A percentile compares a stretch with the other conserved stretches of the same genome.
These are phyloP conservation scores for Salticus scenicus DNA, from an alignment of 2,888 invertebrate genomes.

Conservation along the genomic window DNA sequence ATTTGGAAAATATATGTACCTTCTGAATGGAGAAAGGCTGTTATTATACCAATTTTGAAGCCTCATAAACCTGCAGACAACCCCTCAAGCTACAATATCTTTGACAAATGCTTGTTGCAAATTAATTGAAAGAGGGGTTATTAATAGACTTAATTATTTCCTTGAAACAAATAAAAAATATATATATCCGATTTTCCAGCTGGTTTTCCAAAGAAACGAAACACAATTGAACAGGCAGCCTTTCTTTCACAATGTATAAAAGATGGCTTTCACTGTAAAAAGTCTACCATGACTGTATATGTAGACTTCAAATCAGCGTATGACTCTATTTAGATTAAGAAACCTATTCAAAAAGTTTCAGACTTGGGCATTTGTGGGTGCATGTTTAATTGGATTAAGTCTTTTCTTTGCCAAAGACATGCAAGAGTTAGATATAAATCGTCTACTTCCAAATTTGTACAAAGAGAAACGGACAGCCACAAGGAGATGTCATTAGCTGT, in stretches of 20 bases:
- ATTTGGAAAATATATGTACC: neutral
- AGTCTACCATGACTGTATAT: neutral
- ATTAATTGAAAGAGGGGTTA: neutral
- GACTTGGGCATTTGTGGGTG: neutral
- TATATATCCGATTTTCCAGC: neutral
- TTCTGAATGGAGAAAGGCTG: neutral
- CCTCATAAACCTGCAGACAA: neutral
- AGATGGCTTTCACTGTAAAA: neutral
- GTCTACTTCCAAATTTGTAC: too few relatives aligned
- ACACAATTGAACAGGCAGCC: neutral
- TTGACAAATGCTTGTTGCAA: conserved; percentile 18
- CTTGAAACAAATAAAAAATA: too few relatives aligned
- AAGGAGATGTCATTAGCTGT: conserved; percentile 8
- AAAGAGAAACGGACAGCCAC: too few relatives aligned
- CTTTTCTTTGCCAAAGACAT: neutral
- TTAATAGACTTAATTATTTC: neutral
- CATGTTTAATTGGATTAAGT: neutral
- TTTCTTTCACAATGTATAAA: neutral
- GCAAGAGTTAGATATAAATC: conserved; percentile 5
- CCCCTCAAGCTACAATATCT: conserved; percentile 5
- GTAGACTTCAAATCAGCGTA: neutral
- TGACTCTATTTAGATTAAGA: conserved; percentile 1
- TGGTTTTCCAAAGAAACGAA: conserved; percentile 3
- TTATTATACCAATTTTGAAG: conserved; percentile 15
- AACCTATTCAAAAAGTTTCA: conserved; percentile 6